These are phyloP conservation scores for Chaetops frenatus DNA, from an alignment of 2,113 vertebrate genomes.

Conservation along the genomic window DNA sequence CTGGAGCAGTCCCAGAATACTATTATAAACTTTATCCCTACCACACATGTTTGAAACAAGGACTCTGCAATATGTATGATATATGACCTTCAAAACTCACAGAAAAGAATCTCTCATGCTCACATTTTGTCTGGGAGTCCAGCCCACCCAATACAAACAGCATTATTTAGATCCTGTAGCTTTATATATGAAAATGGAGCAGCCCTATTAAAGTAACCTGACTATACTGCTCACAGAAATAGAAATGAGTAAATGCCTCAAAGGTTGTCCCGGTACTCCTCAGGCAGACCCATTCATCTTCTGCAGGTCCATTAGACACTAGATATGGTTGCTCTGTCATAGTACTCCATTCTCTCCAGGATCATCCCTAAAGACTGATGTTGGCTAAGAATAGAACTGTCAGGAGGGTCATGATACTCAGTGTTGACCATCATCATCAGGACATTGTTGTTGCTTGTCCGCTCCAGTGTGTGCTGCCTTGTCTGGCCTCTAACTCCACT, in stretches of 20 bases:
- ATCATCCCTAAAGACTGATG: not conserved
- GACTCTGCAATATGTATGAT: not conserved
- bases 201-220: not conserved
- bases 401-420: not conserved
- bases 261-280: not conserved
- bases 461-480: not conserved
- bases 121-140: not conserved
- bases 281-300: not conserved
- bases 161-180: not conserved
- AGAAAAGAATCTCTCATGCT: not conserved
- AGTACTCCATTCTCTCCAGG: not conserved
- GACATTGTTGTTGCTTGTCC: not conserved
- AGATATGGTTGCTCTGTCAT: not conserved
- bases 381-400: not conserved
- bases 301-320: not conserved
- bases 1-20: not conserved
- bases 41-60: not conserved
- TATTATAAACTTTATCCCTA: not conserved
- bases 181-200: not conserved
- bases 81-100: not conserved
- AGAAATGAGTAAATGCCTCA: not conserved
- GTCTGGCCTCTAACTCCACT: not conserved
- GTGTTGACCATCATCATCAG: rapidly evolving
- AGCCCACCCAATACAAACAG: not conserved
- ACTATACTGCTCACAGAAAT: not conserved